phyloP scores from a whole-genome alignment of 2,113 vertebrate genomes.

The Calidris pygmaea region DNA sequence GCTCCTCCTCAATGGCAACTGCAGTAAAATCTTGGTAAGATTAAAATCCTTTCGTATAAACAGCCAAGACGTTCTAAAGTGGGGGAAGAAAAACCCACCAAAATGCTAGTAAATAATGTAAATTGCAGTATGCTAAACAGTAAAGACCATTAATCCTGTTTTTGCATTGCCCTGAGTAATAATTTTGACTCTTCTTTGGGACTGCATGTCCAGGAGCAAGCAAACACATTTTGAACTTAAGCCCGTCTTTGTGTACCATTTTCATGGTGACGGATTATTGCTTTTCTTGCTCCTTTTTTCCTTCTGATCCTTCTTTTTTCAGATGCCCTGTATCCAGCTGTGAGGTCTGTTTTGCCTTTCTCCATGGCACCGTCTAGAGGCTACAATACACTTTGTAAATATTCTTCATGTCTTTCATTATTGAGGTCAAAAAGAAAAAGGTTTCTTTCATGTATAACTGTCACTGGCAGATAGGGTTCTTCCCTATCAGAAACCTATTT shows the following conservation, averaged over 20 bases:
- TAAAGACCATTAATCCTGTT: neutral
- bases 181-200: neutral
- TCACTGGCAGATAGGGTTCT: neutral
- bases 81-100: neutral
- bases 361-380: neutral
- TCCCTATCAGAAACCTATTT: neutral
- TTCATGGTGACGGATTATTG: neutral
- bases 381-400: neutral
- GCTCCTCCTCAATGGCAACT: neutral
- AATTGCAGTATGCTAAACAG: neutral
- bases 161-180: neutral
- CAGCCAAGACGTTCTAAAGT: neutral
- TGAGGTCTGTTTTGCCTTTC: neutral
- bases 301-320: neutral
- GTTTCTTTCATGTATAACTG: neutral
- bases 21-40: neutral
- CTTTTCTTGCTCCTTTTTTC: neutral
- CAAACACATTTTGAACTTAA: neutral
- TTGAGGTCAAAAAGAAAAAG: neutral
- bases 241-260: neutral
- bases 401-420: neutral
- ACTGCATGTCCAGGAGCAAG: neutral
- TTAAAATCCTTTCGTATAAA: neutral
- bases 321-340: neutral
- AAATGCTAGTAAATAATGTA: neutral